Evolutionary conservation across 2,797 vertebrate genomes (phyloP).

Genomic region (Anguilla marmorata): DNA sequence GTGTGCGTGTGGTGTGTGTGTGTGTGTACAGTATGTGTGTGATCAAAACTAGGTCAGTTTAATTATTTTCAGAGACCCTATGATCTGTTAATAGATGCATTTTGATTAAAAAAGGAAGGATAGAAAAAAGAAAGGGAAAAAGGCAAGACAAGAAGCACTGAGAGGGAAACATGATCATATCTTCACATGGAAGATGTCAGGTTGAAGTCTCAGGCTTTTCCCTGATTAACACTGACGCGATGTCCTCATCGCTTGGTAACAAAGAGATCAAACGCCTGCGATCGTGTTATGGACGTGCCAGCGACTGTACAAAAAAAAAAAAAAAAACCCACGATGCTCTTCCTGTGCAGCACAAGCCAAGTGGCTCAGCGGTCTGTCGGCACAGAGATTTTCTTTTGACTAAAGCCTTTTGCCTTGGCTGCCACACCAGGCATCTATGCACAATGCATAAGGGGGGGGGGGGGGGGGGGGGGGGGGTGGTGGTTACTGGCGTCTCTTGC

Average conservation of each 20-base stretch:
- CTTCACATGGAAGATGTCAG: conserved; percentile 43
- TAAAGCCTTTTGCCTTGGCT: conserved; percentile 35
- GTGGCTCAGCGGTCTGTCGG: conserved; percentile 42
- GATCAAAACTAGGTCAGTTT: conserved; percentile 54
- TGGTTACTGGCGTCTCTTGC: conserved; percentile 48
- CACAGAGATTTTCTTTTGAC: conserved; percentile 36
- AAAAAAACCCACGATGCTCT: background rate
- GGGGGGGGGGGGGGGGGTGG: background rate
- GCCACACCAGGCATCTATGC: conserved; percentile 38
- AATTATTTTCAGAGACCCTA: conserved; percentile 48
- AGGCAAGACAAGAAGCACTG: background rate
- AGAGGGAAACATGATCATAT: conserved; percentile 44
- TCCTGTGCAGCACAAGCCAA: conserved; percentile 32
- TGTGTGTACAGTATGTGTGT: background rate
- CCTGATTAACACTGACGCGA: conserved; percentile 50
- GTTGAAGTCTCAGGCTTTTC: conserved; percentile 36
- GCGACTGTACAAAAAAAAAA: too few species aligned
- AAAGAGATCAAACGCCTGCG: conserved; percentile 42
- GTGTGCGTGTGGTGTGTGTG: conserved; percentile 12
- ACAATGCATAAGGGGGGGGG: conserved; percentile 39
- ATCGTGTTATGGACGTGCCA: conserved; percentile 34
- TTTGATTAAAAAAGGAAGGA: conserved; percentile 14
- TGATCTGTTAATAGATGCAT: conserved; percentile 47
- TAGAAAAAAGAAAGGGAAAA: conserved; percentile 25
- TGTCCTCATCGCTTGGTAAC: conserved; percentile 40